A percentile compares a stretch with the other conserved stretches of the same genome.
These are phyloP conservation scores for Synanthedon tipuliformis DNA, from an alignment of 2,888 invertebrate species.

Conservation along the genomic window DNA sequence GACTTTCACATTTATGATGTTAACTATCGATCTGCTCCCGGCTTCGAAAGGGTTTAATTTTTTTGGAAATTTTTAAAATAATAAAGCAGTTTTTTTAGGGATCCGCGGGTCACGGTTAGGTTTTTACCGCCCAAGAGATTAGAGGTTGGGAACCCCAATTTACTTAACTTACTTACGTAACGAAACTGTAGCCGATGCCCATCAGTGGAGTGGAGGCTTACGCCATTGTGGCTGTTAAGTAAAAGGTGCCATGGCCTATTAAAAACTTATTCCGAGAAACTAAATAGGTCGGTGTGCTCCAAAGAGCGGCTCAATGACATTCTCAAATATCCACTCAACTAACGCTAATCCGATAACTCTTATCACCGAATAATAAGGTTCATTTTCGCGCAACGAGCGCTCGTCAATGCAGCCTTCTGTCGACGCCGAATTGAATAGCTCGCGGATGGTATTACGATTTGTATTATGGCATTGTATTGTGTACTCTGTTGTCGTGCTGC, in stretches of 20 bases:
- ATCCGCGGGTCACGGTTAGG: too few relatives aligned
- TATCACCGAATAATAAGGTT: background rate
- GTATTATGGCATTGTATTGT: background rate
- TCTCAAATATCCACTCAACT: conserved; percentile 22
- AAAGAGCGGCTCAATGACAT: conserved; percentile 29
- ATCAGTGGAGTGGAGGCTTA: background rate
- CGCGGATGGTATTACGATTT: too few relatives aligned
- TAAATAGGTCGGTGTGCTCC: conserved; percentile 9
- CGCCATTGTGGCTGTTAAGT: background rate
- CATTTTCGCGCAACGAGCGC: background rate
- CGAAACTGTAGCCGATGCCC: background rate
- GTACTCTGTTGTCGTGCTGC: background rate
- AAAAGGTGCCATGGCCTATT: too few relatives aligned
- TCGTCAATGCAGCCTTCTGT: conserved; percentile 11
- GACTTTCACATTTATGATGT: too few relatives aligned
- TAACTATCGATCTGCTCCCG: too few relatives aligned
- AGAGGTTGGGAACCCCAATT: too few relatives aligned
- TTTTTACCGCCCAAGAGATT: too few relatives aligned
- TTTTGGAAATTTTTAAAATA: too few relatives aligned
- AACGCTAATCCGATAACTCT: background rate
- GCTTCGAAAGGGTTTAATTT: too few relatives aligned
- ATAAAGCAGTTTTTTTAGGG: too few relatives aligned
- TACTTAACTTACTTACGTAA: too few relatives aligned
- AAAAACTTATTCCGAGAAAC: conserved; percentile 13
- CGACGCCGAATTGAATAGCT: conserved; percentile 35